phyloP scores from a whole-genome alignment of 2,888 invertebrate genomes.

The Cheilosia scutellata region DNA sequence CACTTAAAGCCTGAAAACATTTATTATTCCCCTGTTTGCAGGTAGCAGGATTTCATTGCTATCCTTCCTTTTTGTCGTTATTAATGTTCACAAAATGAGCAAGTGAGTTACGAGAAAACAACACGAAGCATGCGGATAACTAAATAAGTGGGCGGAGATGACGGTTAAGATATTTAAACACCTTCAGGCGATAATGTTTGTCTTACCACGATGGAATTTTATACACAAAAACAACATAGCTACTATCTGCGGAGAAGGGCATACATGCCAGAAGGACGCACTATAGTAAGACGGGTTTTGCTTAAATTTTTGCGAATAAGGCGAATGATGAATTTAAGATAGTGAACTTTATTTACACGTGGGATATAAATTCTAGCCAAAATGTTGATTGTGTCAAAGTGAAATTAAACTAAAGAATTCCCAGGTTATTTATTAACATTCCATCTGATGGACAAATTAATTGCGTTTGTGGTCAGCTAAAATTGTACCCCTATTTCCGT shows the following conservation, averaged over 20 bases:
- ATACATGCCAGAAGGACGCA: neutral
- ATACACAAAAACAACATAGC: neutral
- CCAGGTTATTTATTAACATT: too few relatives aligned
- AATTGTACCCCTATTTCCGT: too few relatives aligned
- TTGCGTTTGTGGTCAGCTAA: too few relatives aligned
- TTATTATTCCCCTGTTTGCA: conserved; percentile 8
- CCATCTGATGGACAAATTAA: too few relatives aligned
- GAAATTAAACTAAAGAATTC: too few relatives aligned
- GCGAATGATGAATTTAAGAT: neutral
- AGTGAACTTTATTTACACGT: too few relatives aligned
- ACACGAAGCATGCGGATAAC: conserved; percentile 24
- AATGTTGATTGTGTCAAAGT: too few relatives aligned
- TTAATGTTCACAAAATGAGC: conserved; percentile 16
- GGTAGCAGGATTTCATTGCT: neutral
- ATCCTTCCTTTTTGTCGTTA: neutral
- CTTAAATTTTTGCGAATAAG: conserved; percentile 14
- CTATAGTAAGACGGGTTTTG: conserved; percentile 20
- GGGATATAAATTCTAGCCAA: too few relatives aligned
- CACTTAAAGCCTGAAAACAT: conserved; percentile 2
- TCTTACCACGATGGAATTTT: conserved; percentile 29
- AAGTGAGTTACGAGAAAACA: conserved; percentile 10
- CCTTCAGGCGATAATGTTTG: conserved; percentile 49
- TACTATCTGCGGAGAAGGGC: neutral
- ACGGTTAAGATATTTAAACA: conserved; percentile 48
- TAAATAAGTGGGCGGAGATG: conserved; percentile 17